These are phyloP conservation scores for Tillus elongatus DNA, from an alignment of 2,888 invertebrate genomes.

Conservation along the genomic window DNA sequence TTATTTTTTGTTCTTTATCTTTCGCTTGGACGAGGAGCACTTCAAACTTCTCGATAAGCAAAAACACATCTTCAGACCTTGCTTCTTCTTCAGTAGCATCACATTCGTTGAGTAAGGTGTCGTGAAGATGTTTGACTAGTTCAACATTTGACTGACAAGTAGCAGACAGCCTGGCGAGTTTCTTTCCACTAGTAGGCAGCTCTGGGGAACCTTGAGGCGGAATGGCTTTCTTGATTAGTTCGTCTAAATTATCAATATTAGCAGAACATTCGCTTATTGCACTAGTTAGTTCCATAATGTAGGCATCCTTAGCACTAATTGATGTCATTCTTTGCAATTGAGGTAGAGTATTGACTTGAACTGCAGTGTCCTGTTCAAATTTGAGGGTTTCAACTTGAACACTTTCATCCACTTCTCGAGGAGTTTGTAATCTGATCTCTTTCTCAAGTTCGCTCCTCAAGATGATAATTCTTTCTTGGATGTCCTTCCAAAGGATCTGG, in stretches of 20 bases:
- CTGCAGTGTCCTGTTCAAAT: constrained; percentile 67
- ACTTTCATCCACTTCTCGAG: constrained; percentile 48
- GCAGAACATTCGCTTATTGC: constrained; percentile 64
- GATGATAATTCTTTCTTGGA: constrained; percentile 46
- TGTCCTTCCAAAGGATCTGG: constrained; percentile 53
- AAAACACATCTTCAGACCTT: constrained; percentile 54
- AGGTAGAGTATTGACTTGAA: constrained; percentile 72
- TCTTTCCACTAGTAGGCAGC: constrained; percentile 55
- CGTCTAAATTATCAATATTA: constrained; percentile 58
- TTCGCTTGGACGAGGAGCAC: constrained; percentile 61
- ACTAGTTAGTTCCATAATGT: constrained; percentile 62
- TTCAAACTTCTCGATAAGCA: constrained; percentile 58
- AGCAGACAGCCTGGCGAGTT: constrained; percentile 65
- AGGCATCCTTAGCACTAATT: constrained; percentile 74
- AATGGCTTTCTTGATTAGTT: constrained; percentile 52
- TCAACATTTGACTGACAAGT: constrained; percentile 75
- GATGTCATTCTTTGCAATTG: constrained; percentile 53
- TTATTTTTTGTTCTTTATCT: constrained; percentile 64
- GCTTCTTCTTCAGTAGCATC: constrained; percentile 59
- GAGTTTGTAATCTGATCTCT: constrained; percentile 31
- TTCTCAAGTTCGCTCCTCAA: constrained; percentile 40
- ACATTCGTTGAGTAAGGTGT: constrained; percentile 64
- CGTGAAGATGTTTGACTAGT: constrained; percentile 69
- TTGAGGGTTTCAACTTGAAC: constrained; percentile 65
- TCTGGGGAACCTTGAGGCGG: constrained; percentile 47